A percentile compares a stretch with the other conserved stretches of the same genome.
These are phyloP conservation scores for Clistopyga incitator DNA, from an alignment of 2,888 invertebrate species.

Conservation along the genomic window DNA sequence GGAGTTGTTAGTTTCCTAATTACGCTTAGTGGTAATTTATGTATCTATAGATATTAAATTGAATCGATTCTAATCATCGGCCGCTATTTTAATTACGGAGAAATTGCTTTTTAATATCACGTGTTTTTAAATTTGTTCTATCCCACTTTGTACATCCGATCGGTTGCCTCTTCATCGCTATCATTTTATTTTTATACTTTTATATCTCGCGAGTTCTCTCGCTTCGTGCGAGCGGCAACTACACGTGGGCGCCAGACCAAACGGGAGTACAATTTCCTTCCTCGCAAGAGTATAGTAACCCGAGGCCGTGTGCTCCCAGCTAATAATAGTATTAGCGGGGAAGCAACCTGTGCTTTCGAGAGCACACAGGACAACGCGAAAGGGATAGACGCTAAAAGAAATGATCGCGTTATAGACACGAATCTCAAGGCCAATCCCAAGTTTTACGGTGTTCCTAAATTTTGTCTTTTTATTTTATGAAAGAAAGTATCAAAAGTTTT, in stretches of 20 bases:
- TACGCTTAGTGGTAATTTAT: background rate
- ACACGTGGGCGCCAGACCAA: conserved; percentile 45
- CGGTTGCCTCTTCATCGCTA: conserved; percentile 5
- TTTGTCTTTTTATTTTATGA: background rate
- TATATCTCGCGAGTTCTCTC: background rate
- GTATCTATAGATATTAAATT: background rate
- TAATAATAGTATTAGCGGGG: conserved; percentile 60
- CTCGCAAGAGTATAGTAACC: conserved; percentile 49
- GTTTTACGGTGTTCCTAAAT: background rate
- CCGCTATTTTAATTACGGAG: background rate
- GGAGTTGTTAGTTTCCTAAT: background rate
- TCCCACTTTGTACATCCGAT: background rate
- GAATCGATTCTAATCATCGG: background rate
- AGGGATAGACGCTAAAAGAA: conserved; percentile 36
- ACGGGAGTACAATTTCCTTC: conserved; percentile 56
- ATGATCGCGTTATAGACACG: conserved; percentile 22
- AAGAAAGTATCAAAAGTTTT: background rate
- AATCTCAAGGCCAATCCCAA: conserved; percentile 16
- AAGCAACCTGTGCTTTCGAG: conserved; percentile 44
- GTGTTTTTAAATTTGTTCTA: background rate
- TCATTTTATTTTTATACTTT: conserved; percentile 32
- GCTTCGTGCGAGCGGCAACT: conserved; percentile 11
- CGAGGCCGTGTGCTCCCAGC: conserved; percentile 48
- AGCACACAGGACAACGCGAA: conserved; percentile 29
- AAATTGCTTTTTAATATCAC: background rate